Evolutionary conservation across 92 coral and sea anemone genomes (phyloP), one percentile per base, ranked within the genome.

Genomic region (Bergia puertoricense): DNA sequence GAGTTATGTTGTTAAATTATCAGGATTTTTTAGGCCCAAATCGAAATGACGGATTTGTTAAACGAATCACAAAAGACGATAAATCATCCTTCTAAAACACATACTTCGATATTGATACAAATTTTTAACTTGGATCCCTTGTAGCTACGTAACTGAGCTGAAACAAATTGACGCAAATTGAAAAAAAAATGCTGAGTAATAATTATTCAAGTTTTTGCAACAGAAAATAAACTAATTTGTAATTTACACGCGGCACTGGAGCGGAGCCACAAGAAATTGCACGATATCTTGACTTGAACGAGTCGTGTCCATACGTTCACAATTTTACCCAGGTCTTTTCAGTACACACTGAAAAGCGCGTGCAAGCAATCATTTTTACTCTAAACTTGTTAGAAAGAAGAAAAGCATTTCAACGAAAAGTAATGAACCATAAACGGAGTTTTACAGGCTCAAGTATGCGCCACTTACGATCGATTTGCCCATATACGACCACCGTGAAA

Each of bases 201-300:
- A 69, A 74, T 84, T 72, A 16, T 9, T 84, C 20, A 41, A 45
- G 16, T 42, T 44, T 36, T 83, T 48, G 62, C 42, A 14, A 11
- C 87, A 71, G 13, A 71, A 84, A 65, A 69, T 46, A 36, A 84
- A 71, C 87, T 84, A 54, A 16, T 71, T 84, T 84, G 87, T 84
- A 84, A 84, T 37, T 22, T 30, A 84, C 40, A 84, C 79, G 48
- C 67, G 15, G 18, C 77, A 46, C 30, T 30, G 30, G 22, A 46
- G 30, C 45, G 41, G 30, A 46, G 72, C 67, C 65, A n/a, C n/a
- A 2, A 48, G 46, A 59, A 41, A 5, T 65, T 44, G 51, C n/a
- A 43, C 75, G 74, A 37, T 44, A 67, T 82, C 11, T 68, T 30
- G 46, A 37, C 62, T 42, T 39, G 30, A 42, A 76, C 23, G 37